phyloP scores from a whole-genome alignment of 2,888 invertebrate genomes.

The Halocaridina rubra region DNA sequence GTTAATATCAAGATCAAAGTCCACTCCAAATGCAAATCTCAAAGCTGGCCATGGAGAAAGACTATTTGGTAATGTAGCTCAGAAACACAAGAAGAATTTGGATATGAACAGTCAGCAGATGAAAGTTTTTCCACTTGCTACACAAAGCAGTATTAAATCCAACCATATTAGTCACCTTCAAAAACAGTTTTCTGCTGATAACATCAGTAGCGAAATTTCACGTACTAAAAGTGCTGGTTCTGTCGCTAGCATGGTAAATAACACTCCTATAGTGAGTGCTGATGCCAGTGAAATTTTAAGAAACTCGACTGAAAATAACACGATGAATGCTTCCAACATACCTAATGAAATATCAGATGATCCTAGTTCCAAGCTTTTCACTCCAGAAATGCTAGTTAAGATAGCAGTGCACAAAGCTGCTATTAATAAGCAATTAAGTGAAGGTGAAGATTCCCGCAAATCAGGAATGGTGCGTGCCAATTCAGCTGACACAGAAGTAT shows the following conservation, averaged over 20 bases:
- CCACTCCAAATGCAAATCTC: constrained; percentile 49
- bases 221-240: constrained; percentile 29
- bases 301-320: not conserved
- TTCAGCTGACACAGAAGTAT: constrained; percentile 12
- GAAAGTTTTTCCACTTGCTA: not conserved
- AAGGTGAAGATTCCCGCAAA: constrained; percentile 66
- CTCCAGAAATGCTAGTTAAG: constrained; percentile 68
- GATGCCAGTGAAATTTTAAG: not conserved
- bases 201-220: not conserved
- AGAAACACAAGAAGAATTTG: not conserved
- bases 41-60: not conserved
- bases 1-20: constrained; percentile 46
- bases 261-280: not conserved
- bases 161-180: constrained; percentile 41
- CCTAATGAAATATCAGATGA: constrained; percentile 65
- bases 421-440: constrained; percentile 69
- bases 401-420: constrained; percentile 69
- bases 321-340: not conserved
- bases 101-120: not conserved
- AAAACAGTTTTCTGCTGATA: constrained; percentile 1
- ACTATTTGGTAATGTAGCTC: not conserved
- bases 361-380: constrained; percentile 68
- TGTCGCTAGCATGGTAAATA: constrained; percentile 1
- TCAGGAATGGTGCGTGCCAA: not conserved
- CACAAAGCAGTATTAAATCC: constrained; percentile 15